Percentiles rank a stretch among this genome's conserved stretches.
These are phyloP conservation scores for Parambassis ranga DNA, from an alignment of 2,797 vertebrate genomes.

Conservation along the genomic window DNA sequence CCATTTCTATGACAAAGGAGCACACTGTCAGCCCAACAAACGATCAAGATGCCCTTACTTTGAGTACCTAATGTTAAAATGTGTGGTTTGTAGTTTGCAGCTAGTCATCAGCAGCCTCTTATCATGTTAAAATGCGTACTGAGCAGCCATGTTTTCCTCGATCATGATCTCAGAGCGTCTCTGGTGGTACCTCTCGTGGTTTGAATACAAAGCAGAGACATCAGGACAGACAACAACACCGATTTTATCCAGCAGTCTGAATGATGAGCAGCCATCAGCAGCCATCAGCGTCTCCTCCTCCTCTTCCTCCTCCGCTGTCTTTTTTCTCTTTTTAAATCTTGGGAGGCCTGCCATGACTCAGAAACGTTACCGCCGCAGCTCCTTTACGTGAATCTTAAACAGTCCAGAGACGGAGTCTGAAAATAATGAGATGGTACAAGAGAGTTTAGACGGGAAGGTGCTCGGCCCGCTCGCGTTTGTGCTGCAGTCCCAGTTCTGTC, in stretches of 20 bases:
- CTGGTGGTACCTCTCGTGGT: too few species aligned
- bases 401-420: slow-evolving; percentile 1
- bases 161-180: too few species aligned
- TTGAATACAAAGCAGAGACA: not conserved
- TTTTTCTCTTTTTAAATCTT: not conserved
- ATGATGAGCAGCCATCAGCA: not conserved
- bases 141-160: too few species aligned
- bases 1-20: too few species aligned
- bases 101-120: too few species aligned
- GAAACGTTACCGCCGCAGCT: not conserved
- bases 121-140: too few species aligned
- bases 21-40: too few species aligned
- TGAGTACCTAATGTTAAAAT: too few species aligned
- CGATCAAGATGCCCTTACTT: too few species aligned
- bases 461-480: slow-evolving; percentile 13
- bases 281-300: not conserved
- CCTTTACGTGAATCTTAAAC: not conserved
- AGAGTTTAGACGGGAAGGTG: slow-evolving; percentile 34
- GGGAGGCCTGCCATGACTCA: not conserved
- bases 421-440: slow-evolving; percentile 27
- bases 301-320: not conserved
- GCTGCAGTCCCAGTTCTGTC: slow-evolving; percentile 71
- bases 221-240: not conserved
- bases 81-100: too few species aligned
- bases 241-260: not conserved